Evolutionary conservation across 2,888 invertebrate genomes (phyloP).

Genomic region (Catocala nupta): DNA sequence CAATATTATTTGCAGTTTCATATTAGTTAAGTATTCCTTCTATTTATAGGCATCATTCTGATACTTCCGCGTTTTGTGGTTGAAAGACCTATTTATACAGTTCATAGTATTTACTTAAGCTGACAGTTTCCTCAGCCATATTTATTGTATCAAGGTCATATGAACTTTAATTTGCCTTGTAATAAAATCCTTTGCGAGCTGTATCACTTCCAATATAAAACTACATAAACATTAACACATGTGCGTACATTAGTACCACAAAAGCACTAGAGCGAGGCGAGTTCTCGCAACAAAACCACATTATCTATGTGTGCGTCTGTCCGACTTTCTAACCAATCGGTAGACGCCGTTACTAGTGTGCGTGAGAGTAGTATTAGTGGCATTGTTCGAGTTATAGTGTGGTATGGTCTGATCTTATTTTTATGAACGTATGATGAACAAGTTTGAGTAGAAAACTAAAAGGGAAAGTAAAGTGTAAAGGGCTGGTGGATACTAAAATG

Average conservation of each 20-base stretch:
- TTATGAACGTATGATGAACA: slow-evolving; percentile 31
- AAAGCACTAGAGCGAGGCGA: slow-evolving; percentile 72
- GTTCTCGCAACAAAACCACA: slow-evolving; percentile 72
- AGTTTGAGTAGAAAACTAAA: slow-evolving; percentile 25
- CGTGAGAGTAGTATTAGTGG: slow-evolving; percentile 48
- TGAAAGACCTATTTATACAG: no score
- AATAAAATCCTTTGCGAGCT: slow-evolving; percentile 17
- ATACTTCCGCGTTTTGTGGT: no score
- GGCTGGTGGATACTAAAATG: slow-evolving; percentile 21
- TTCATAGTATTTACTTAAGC: not conserved
- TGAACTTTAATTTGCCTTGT: slow-evolving; percentile 12
- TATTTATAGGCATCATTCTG: no score
- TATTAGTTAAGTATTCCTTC: no score
- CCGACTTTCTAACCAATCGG: slow-evolving; percentile 69
- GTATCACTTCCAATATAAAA: slow-evolving; percentile 40
- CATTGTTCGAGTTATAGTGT: slow-evolving; percentile 62
- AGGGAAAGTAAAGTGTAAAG: slow-evolving; percentile 39
- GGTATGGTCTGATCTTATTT: slow-evolving; percentile 44
- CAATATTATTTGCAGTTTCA: no score
- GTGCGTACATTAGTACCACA: slow-evolving; percentile 67
- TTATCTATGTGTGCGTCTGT: slow-evolving; percentile 64
- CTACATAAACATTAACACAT: slow-evolving; percentile 49
- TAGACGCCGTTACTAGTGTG: slow-evolving; percentile 51
- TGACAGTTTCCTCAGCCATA: not conserved
- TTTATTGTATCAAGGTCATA: not conserved